These are phyloP conservation scores for Octopus bimaculoides DNA, from an alignment of 1,140 invertebrate species.

Conservation along the genomic window DNA sequence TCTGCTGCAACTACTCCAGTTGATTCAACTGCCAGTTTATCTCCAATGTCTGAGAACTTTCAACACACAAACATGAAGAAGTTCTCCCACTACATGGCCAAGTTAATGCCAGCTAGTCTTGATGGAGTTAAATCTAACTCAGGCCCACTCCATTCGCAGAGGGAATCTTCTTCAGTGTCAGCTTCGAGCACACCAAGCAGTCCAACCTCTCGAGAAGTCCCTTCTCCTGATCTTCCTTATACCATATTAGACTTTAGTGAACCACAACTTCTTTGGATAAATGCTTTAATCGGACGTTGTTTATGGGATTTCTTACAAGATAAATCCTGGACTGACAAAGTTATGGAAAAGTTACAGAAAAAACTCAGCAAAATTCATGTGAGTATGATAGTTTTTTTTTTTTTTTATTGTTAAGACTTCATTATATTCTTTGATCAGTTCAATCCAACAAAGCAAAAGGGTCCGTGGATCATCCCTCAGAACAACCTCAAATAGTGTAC, in stretches of 20 bases:
- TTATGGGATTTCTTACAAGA: conserved; percentile 76
- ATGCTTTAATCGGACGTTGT: conserved; percentile 73
- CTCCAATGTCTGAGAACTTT: neutral
- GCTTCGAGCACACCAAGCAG: conserved; percentile 1
- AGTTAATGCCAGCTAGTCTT: conserved; percentile 41
- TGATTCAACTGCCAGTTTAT: conserved; percentile 5
- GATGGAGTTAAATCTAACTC: neutral
- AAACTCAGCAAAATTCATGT: conserved; percentile 82
- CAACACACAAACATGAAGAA: conserved; percentile 12
- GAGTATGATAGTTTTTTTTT: conserved; percentile 29
- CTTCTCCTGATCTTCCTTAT: conserved; percentile 12
- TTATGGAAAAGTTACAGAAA: conserved; percentile 74
- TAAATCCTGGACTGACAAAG: conserved; percentile 62
- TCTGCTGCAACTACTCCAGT: conserved; percentile 22
- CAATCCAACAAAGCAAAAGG: too few species aligned
- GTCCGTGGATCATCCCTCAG: too few species aligned
- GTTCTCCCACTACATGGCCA: conserved; percentile 47
- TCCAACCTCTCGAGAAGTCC: conserved; percentile 16
- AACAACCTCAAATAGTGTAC: too few species aligned
- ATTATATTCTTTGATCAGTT: too few species aligned
- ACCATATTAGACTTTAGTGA: conserved; percentile 36
- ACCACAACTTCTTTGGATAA: conserved; percentile 65
- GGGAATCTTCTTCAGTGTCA: conserved; percentile 4
- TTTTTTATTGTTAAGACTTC: too few species aligned
- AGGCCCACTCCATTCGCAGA: neutral